Evolutionary conservation across 2,113 vertebrate species (phyloP), one percentile per base, ranked within the genome.

Genomic region (Colaptes auratus): DNA sequence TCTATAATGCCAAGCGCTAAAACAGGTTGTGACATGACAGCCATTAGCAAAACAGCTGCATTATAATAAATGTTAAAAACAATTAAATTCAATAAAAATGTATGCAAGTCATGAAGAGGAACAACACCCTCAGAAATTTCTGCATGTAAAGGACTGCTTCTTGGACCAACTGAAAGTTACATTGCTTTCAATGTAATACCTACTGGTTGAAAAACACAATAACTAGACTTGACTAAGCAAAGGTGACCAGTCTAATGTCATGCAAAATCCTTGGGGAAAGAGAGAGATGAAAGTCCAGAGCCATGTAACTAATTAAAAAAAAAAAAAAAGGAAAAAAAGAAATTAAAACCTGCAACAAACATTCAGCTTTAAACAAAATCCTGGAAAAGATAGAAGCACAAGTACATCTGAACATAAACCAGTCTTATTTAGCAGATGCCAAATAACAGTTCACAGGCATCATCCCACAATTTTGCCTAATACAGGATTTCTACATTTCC

Each of bases 11-110:
- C 52, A 76, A 33, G 63, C 79, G 91, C 89, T 91, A 92, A 95
- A 95, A 75, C 35, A 90, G 67, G 23, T n/a, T 90, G 36, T 93
- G 93, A 89, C 69, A 71, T 69, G 86, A 93, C 73, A 95, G 66
- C 46, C 82, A 93, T 96, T 95, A 95, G 78, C 84, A 92, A 93
- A 91, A 88, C 63, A 94, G 79, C 11, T 71, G 25, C 63, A 79
- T 85, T 64, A 82, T 33, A 93, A 76, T 4, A 94, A 85, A 86
- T 35, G 14, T 88, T 84, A 44, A 42, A 61, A 76, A 75, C 72
- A 13, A 88, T 20, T 0, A 58, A 80, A 86, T 52, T 69, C 55
- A 89, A 61, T 93, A 71, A 63, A 88, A 85, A 89, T 31, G 15
- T 56, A 80, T 53, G 74, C 95, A 93, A 21, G 65, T 66, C 75